phyloP scores from a whole-genome alignment of 1,140 invertebrate species.

The Drosophila rufa region DNA sequence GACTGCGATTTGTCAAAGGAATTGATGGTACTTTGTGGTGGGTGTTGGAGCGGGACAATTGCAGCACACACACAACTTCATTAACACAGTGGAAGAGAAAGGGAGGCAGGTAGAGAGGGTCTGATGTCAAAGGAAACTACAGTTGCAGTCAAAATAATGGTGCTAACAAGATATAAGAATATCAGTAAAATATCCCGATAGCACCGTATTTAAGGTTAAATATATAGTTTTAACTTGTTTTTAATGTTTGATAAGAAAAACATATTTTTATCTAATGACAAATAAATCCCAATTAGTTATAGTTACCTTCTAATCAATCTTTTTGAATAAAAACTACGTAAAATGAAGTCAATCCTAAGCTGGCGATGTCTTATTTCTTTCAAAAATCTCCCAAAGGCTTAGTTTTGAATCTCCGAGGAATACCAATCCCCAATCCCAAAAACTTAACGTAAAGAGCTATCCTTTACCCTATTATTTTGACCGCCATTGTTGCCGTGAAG shows the following conservation, averaged over 20 bases:
- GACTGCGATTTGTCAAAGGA: slow-evolving; percentile 21
- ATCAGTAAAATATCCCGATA: too few relatives aligned
- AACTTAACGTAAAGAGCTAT: not conserved
- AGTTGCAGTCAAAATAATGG: not conserved
- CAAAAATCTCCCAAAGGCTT: not conserved
- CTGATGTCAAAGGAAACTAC: not conserved
- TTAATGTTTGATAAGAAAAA: not conserved
- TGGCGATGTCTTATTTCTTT: too few relatives aligned
- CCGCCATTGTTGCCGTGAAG: not conserved
- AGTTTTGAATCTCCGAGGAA: not conserved
- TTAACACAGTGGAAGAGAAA: slow-evolving; percentile 23
- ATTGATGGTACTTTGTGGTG: slow-evolving; percentile 14
- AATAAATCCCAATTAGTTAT: too few relatives aligned
- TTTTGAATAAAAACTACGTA: too few relatives aligned
- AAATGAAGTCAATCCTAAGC: too few relatives aligned
- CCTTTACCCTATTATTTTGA: slow-evolving; percentile 1
- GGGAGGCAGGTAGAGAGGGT: not conserved
- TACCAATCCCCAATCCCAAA: not conserved
- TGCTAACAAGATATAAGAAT: too few relatives aligned
- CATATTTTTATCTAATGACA: too few relatives aligned
- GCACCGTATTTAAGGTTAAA: too few relatives aligned
- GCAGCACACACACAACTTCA: slow-evolving; percentile 38
- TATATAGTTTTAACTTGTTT: not conserved
- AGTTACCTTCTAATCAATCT: too few relatives aligned
- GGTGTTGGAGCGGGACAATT: slow-evolving; percentile 2